Evolutionary conservation across 2,113 vertebrate genomes (phyloP), one percentile per base, ranked within the genome.

Genomic region (Pollachius pollachius): DNA sequence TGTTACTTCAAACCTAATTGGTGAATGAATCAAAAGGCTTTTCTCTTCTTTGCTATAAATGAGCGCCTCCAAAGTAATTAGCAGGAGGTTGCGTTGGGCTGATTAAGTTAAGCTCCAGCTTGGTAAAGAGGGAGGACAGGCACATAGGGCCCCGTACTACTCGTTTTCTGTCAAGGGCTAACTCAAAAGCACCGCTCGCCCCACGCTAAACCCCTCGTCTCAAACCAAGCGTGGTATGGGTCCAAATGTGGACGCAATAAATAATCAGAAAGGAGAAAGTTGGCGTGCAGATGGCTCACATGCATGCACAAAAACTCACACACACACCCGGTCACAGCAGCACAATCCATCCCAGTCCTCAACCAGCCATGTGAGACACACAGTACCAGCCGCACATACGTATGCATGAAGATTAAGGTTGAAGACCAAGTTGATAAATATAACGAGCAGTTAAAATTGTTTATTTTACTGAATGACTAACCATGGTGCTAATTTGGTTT

Each of bases 401-500:
- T 58, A 62, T 64, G 54, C 16, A 73, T 64, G 34, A 6, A 64
- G 64, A 81, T 82, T 69, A 74, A 69, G 77, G 79, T 74, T 52
- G 6, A 19, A 73, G 19, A 67, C 54, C 71, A 83, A 73, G 80
- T 72, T 86, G 81, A 88, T 86, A 74, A 85, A 89, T 86, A 81
- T 37, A 65, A 81, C 34, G 25, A 72, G 76, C 72, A 19, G 7
- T 68, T 87, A 59, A 85, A 79, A 87, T 82, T 77, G 78, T 84
- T 84, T 72, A 61, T 82, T 79, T 89, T 77, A 84, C 78, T 85
- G 75, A 90, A 81, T 89, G 81, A 89, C 75, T 85, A 90, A 89
- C 85, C 83, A 81, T 77, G 70, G 84, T 79, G 78, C 81, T 89
- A 89, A 91, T 89, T 85, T 83, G 77, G 77, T 82, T 68, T 88